Base-by-base conservation (phyloP, 2,113 vertebrate species). In the Hippolais icterina region DNA sequence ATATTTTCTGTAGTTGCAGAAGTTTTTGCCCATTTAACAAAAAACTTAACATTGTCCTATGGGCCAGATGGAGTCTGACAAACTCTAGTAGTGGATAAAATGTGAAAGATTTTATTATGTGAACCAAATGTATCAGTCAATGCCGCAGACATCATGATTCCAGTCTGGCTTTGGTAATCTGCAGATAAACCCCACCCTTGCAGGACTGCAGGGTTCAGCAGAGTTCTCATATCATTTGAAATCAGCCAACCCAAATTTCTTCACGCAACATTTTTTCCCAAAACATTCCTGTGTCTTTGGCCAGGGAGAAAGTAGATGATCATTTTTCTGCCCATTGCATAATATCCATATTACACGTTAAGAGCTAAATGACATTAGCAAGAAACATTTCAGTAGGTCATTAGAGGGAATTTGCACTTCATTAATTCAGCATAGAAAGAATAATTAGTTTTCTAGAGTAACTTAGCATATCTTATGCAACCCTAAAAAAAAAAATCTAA, bases 381-480 rank as follows among this genome's bases (percentile, higher is more conserved):
- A 68, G 80, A 91, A 83, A 74, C 35, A 24, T 78, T 91, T 74
- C 41, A 84, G 42, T 46, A 47, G 56, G 52, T 82, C 74, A 94
- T 86, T 80, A 94, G 41, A 63, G 27, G 47, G 39, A 91, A 85
- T 66, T 83, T 87, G 54, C 42, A 63, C 50, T 89, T 77, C 80
- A 94, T 71, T 95, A 89, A 78, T 91, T 87, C 89, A 83, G 72
- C 54, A 84, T 9, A 89, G 52, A 72, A 86, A 78, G 50, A 81
- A 66, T 50, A 82, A 74, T 70, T 74, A 54, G 39, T 63, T 77
- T 84, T 57, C 54, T 50, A 79, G 28, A 74, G 72, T 52, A 83
- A 83, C 6, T 50, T 27, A 39, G 35, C 28, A 63, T 88, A 50
- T 52, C 63, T 56, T 13, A 46, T 11, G 35, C 15, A 89, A 72